phyloP scores from a whole-genome alignment of 2,888 invertebrate species.

The Perdita meconis region DNA sequence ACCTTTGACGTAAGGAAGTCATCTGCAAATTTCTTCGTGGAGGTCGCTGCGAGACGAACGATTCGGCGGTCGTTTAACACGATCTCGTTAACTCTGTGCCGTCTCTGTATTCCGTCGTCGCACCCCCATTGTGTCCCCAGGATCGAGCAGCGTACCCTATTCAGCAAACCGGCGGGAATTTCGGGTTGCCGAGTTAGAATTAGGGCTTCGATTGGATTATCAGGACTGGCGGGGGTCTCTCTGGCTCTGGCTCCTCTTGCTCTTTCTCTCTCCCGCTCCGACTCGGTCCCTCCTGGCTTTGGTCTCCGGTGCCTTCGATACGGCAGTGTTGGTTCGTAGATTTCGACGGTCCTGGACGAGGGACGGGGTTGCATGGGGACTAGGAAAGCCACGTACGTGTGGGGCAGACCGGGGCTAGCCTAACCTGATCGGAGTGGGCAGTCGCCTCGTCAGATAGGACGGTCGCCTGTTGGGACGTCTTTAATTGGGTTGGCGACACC shows the following conservation, averaged over 20 bases:
- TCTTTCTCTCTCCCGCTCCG: constrained; percentile 33
- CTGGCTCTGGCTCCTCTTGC: constrained; percentile 30
- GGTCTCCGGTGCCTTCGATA: constrained; percentile 75
- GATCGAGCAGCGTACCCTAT: constrained; percentile 77
- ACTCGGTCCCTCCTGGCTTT: constrained; percentile 58
- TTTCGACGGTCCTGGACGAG: constrained; percentile 58
- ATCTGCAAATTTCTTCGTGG: constrained; percentile 41
- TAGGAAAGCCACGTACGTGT: constrained; percentile 55
- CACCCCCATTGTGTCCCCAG: constrained; percentile 78
- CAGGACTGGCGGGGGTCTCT: constrained; percentile 73
- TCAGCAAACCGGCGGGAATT: constrained; percentile 83
- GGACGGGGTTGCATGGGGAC: constrained; percentile 18
- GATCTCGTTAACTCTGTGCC: constrained; percentile 76
- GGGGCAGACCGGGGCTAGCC: constrained; percentile 38
- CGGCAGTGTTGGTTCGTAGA: constrained; percentile 73
- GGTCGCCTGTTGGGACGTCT: constrained; percentile 81
- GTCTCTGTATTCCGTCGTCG: constrained; percentile 75
- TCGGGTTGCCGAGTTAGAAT: constrained; percentile 83
- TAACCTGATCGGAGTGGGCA: constrained; percentile 61
- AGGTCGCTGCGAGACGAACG: constrained; percentile 33
- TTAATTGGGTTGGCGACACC: constrained; percentile 83
- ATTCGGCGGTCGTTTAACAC: constrained; percentile 74
- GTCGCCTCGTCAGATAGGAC: constrained; percentile 65
- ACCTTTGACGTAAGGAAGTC: constrained; percentile 39
- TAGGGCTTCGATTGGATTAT: constrained; percentile 84